Base-by-base conservation (phyloP, 30 jellyfish, hydroid and myxozoan genomes). In the Clytia hemisphaerica region DNA sequence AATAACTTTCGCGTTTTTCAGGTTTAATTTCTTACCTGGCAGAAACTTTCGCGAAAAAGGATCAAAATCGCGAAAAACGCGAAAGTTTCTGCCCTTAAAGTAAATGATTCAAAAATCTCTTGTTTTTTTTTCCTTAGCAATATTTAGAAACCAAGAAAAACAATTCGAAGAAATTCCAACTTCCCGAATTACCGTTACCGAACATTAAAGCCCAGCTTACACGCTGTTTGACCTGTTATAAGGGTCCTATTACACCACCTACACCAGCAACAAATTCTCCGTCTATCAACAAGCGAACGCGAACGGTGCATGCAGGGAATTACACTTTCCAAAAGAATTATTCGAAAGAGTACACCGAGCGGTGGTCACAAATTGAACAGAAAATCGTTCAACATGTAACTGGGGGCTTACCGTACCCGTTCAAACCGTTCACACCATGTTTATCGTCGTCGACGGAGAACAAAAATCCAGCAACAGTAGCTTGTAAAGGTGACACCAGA, bases 361-460 rank as follows among this genome's bases (percentile, higher is more conserved):
- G 86, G 30, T 85, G 95, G 95, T 70, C 95, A 0, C 72, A 53
- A 12, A 73, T 75, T 38, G 95, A 85, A 49, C 63, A 62, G 65
- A 40, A 34, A 31, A 62, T 74, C 7, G 90, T 85, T 31, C 79
- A 66, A 46, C 54, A 44, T 25, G 91, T 85, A 6, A 85, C 89
- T 4, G 93, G 93, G 12, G 50, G 77, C 21, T 50, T 72, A 21
- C 71, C 79, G 38, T 85, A 76, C 30, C 95, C 93, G 4, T 85
- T 88, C 88, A 80, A 84, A 24, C 93, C 95, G 18, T 70, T 28
- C 32, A 57, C 75, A 9, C 95, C 95, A 4, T 85, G 92, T 54
- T 59, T 85, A 58, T 66, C 89, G 35, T 51, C 37, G 33, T 74
- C 74, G 3, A 78, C 93, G 1, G 89, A 85, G 42, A 85, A 77